These are phyloP conservation scores for Ispidina lecontei DNA, from an alignment of 2,797 vertebrate genomes.

Conservation along the genomic window DNA sequence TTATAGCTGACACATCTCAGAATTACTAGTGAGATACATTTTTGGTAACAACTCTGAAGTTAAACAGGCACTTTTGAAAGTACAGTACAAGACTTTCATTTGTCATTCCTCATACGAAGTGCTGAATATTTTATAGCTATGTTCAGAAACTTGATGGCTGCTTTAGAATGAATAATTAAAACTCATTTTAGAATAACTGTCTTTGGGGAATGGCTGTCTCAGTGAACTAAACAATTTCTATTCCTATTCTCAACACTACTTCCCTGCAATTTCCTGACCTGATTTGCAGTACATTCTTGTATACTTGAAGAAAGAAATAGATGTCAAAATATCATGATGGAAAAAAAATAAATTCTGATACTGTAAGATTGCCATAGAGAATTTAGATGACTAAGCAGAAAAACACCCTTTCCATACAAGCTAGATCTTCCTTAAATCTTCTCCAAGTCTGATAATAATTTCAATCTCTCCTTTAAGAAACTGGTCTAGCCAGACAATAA, in stretches of 20 bases:
- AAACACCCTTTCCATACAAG: too few relatives aligned
- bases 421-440: too few relatives aligned
- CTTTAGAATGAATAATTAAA: conserved; percentile 68
- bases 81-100: conserved; percentile 23
- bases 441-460: too few relatives aligned
- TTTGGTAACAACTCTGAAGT: not conserved
- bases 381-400: too few relatives aligned
- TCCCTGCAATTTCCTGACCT: conserved; percentile 14
- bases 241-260: conserved; percentile 4
- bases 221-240: conserved; percentile 16
- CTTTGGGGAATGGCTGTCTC: conserved; percentile 39
- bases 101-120: conserved; percentile 47
- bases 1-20: not conserved
- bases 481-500: too few relatives aligned
- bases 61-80: conserved; percentile 1
- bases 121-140: conserved; percentile 51
- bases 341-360: not conserved
- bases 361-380: too few relatives aligned
- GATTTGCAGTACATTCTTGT: not conserved
- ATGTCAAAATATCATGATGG: not conserved
- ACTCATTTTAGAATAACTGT: conserved; percentile 51
- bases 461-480: too few relatives aligned
- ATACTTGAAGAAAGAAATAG: not conserved
- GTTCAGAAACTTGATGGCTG: conserved; percentile 24
- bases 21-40: not conserved